phyloP scores from a whole-genome alignment of 2,113 vertebrate species.

The Falco punctatus region DNA sequence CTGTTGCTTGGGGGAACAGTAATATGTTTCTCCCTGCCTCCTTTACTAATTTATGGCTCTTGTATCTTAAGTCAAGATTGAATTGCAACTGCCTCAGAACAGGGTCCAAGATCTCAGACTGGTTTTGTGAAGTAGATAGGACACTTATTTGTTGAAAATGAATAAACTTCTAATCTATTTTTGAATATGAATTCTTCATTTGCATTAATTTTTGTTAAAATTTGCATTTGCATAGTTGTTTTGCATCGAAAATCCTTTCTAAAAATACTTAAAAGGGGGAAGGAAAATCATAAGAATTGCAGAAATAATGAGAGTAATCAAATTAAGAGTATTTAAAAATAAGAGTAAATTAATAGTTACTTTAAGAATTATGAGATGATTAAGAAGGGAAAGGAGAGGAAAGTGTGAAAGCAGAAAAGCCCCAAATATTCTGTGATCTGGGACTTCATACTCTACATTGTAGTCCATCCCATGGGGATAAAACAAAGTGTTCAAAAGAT shows the following conservation, averaged over 20 bases:
- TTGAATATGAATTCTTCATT: slow-evolving; percentile 29
- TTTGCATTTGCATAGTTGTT: background rate
- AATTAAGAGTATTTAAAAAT: slow-evolving; percentile 14
- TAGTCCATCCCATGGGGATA: background rate
- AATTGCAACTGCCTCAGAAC: background rate
- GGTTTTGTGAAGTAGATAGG: background rate
- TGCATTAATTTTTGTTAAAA: slow-evolving; percentile 34
- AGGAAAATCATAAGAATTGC: background rate
- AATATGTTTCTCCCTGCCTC: background rate
- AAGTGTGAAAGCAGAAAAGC: background rate
- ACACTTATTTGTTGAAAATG: background rate
- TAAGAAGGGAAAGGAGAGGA: background rate
- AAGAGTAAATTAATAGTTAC: background rate
- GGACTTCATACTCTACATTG: background rate
- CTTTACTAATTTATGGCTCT: background rate
- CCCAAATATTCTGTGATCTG: background rate
- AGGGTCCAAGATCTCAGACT: background rate
- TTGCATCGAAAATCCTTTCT: background rate
- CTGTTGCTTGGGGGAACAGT: background rate
- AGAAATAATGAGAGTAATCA: slow-evolving; percentile 24
- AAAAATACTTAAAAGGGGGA: slow-evolving; percentile 17
- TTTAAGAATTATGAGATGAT: background rate
- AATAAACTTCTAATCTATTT: background rate
- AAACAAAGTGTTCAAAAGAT: background rate
- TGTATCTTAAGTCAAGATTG: background rate